A percentile compares a stretch with the other conserved stretches of the same genome.
These are phyloP conservation scores for Notoglanidium macrostoma DNA, from an alignment of 2,797 vertebrate genomes.

Conservation along the genomic window DNA sequence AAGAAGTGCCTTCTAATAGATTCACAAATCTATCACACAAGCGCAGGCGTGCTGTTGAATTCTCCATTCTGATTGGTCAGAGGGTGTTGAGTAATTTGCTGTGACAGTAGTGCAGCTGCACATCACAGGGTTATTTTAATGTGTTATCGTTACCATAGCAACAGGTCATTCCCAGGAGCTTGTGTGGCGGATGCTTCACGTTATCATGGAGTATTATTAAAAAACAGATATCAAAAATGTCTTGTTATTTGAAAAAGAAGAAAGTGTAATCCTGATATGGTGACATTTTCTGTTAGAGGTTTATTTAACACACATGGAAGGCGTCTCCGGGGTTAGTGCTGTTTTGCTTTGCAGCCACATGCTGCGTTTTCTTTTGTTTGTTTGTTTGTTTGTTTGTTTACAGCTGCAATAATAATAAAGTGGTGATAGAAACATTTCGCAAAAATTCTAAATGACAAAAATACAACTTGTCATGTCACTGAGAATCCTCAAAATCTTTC, in stretches of 20 bases:
- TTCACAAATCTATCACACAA: background rate
- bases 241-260: too few relatives aligned
- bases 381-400: background rate
- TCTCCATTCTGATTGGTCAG: background rate
- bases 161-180: background rate
- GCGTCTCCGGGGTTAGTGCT: background rate
- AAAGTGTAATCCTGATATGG: background rate
- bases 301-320: background rate
- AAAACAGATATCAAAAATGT: background rate
- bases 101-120: background rate
- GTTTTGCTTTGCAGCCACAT: background rate
- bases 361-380: too few relatives aligned
- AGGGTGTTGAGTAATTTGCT: background rate
- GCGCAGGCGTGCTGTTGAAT: background rate
- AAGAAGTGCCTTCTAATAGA: background rate
- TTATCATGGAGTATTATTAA: background rate
- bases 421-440: background rate
- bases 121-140: background rate
- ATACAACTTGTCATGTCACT: background rate
- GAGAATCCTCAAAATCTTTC: background rate
- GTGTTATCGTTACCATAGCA: background rate
- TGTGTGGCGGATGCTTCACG: background rate
- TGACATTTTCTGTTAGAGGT: background rate
- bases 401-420: background rate
- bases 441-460: background rate